Base-by-base conservation (phyloP, 1,140 invertebrate species). In the Samia ricini region DNA sequence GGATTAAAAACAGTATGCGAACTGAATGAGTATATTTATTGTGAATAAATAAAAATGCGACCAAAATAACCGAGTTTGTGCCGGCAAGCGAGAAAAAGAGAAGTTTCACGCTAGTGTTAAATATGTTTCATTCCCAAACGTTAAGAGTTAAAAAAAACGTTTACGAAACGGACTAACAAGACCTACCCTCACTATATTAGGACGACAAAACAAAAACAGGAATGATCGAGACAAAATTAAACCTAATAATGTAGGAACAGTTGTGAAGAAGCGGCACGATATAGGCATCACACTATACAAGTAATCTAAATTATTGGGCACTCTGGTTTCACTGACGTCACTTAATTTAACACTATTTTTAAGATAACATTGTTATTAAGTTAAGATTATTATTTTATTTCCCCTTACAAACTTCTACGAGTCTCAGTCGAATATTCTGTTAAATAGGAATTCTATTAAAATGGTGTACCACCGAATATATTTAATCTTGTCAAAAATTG, bases 201-300 rank as follows among this genome's bases (percentile, higher is more conserved):
- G 33, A 56, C 29, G 36, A 64, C 22, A 57, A 50, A n/a, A n/a
- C n/a, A n/a, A 60, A 63, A 63, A 63, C 72, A 76, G 85, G 85
- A 88, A 89, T 89, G 87, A 85, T 81, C 61, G 74, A 85, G 71
- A 85, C 70, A 82, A 79, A 86, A n/a, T n/a, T 80, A 87, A 86
- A 86, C 79, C 84, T 88, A 89, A n/a, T n/a, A n/a, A 85, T 79
- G 81, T 87, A 88, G 84, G 85, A 88, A 88, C 88, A n/a, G n/a
- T n/a, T n/a, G n/a, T n/a, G 74, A 80, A 72, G 75, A 77, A 81
- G 73, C 69, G 71, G 73, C 69, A 73, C 68, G 69, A 71, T 72
- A 66, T 72, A 3, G 72, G 72, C 72, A 64, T 72, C 69, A 74
- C 72, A n/a, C n/a, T n/a, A n/a, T 76, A 77, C 67, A 81, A 76